Evolutionary conservation across 2,888 invertebrate genomes (phyloP), one percentile per base, ranked within the genome.

Genomic region (Dioctria rufipes): DNA sequence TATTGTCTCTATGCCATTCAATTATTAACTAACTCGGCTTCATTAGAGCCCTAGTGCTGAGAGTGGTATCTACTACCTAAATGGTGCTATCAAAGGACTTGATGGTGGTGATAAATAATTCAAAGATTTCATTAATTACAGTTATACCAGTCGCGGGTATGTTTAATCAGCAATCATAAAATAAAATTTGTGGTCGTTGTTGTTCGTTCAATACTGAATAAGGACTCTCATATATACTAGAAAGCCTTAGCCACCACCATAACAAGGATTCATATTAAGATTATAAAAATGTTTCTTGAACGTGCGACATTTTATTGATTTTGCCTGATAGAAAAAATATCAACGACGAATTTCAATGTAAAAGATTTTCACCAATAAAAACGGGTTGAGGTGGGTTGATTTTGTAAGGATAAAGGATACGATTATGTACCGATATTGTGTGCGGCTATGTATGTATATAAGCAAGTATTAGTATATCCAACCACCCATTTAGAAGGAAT

Each of bases 71-170:
- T 25, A 25, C 25, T 25, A 25, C 25, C 60, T 75, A 61, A 60
- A 75, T 42, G 61, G 43, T 11, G 46, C 58, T 75, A 61, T 75
- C 61, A 75, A 13, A 25, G 25, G 75, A 51, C 51, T 73, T 51
- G 54, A 40, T 80, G 66, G 80, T 81, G 42, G 25, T 25, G 25
- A 25, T 25, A 25, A 81, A 81, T 81, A 81, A 81, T 81, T 81
- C 80, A 81, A 80, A 61, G 81, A 81, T 81, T 80, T 81, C 80
- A 81, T 81, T 81, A 81, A 81, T 81, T 81, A 80, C 75, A 71
- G 66, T 78, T 25, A 25, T 25, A 25, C 25, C 25, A 80, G 69
- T 80, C 80, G 54, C 69, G 54, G 63, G 77, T 80, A 25, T 25
- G 71, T 81, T 81, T 80, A 77, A 80, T 80, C 80, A 80, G 61